phyloP scores from a whole-genome alignment of 2,113 vertebrate genomes.

The Myotis davidii region DNA sequence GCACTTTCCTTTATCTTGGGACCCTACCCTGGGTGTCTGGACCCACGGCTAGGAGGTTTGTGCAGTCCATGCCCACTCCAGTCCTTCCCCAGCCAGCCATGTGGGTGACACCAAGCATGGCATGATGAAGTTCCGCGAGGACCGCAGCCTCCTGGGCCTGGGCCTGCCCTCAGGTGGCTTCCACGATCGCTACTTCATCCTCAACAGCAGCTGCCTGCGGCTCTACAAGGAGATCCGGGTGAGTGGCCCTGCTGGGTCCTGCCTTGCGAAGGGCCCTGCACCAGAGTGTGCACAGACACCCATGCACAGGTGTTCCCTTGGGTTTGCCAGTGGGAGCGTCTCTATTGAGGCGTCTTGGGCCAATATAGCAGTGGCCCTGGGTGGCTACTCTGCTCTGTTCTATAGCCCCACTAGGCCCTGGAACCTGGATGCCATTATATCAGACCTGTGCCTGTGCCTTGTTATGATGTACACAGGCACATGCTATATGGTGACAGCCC shows the following conservation, averaged over 20 bases:
- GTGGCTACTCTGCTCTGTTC: background rate
- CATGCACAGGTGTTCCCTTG: background rate
- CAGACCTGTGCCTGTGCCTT: background rate
- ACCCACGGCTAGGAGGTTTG: too few relatives aligned
- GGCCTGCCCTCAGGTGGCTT: conserved; percentile 89
- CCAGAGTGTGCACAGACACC: background rate
- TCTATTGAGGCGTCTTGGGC: fast-evolving
- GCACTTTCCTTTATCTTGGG: background rate
- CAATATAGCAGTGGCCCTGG: background rate
- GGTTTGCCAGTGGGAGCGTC: background rate
- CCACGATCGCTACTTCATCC: conserved; percentile 96
- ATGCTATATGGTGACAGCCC: background rate
- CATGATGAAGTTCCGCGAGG: conserved; percentile 94
- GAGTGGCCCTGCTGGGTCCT: conserved; percentile 60
- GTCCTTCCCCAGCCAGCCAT: conserved; percentile 87
- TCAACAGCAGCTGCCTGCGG: conserved; percentile 89
- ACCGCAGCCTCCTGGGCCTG: conserved; percentile 91
- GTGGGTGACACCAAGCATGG: conserved; percentile 92
- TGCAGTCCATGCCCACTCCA: background rate
- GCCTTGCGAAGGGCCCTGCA: background rate
- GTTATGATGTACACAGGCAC: background rate
- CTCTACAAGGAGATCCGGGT: conserved; percentile 97
- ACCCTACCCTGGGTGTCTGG: background rate
- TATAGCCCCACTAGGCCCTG: background rate
- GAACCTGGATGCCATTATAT: background rate